Base-by-base conservation (phyloP, 2,797 vertebrate genomes). In the Hypotaenidia philippensis region DNA sequence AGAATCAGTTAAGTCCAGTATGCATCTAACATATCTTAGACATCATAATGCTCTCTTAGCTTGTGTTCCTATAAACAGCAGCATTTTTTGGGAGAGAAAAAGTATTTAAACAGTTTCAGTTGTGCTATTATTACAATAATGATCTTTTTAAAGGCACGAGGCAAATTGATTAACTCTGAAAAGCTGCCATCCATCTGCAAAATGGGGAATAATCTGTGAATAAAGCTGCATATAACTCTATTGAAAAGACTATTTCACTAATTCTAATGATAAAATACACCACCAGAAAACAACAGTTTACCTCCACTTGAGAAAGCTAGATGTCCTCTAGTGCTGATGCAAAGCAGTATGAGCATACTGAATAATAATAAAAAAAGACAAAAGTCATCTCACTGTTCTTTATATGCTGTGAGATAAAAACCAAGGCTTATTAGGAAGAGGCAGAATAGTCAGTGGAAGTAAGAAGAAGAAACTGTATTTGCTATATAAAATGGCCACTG, bases 101-200 rank as follows among this genome's bases (percentile, higher is more conserved):
- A 49, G 23, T 36, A 75, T 89, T 92, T 61, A 64, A 91, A 80
- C 21, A 26, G 36, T 89, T 83, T 83, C 45, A 32, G 4, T 71
- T 69, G 9, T 49, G 65, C n/a, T 81, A 27, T 71, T 96, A 55
- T 53, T 94, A 68, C 40, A 66, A 22, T 32, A 85, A n/a, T 34
- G 49, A 61, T 66, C 56, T 80, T 70, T 22, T 60, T 91, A 78
- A 83, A 93, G 57, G 57, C 60, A 41, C 32, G 77, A 10, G 1
- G 32, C 22, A 80, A 94, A 95, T 44, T 92, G 66, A 89, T 94
- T 91, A 87, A 18, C 40, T 87, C 64, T 94, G 68, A 89, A 89
- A 89, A 92, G 16, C 75, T 85, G 56, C 31, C 23, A 83, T 63
- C 40, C 76, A 71, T 64, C 45, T 71, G 56, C 32, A 90, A 75